These are phyloP conservation scores for Emmelina monodactyla DNA, from an alignment of 2,888 invertebrate species.

Conservation along the genomic window DNA sequence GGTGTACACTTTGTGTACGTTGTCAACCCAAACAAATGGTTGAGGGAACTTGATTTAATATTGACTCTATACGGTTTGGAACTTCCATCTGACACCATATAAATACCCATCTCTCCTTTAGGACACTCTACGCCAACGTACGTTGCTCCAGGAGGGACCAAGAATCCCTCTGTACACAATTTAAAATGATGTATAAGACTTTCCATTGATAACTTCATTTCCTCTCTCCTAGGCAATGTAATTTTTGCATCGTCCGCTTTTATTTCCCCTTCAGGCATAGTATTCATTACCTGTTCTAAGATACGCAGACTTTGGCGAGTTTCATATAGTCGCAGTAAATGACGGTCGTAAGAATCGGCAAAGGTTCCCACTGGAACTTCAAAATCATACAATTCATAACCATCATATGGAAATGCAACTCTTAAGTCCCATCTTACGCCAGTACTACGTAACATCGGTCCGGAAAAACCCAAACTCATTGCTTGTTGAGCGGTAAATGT, in stretches of 20 bases:
- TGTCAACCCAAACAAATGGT: conserved; percentile 70
- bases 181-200: conserved; percentile 91
- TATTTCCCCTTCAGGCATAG: conserved; percentile 83
- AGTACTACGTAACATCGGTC: conserved; percentile 78
- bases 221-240: conserved; percentile 72
- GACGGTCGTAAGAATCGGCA: conserved; percentile 87
- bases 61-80: conserved; percentile 76
- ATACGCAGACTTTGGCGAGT: conserved; percentile 82
- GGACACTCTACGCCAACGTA: conserved; percentile 84
- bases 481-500: conserved; percentile 77
- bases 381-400: conserved; percentile 83
- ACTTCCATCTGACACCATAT: conserved; percentile 85
- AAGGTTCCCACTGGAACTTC: conserved; percentile 82
- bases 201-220: conserved; percentile 92
- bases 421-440: conserved; percentile 91
- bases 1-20: conserved; percentile 53
- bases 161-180: conserved; percentile 80
- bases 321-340: conserved; percentile 72
- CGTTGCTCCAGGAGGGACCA: conserved; percentile 84
- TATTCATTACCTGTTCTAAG: conserved; percentile 80
- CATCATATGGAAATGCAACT: conserved; percentile 84
- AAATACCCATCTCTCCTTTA: conserved; percentile 88
- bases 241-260: conserved; percentile 84
- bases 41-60: conserved; percentile 64
- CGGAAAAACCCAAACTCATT: conserved; percentile 73